Evolutionary conservation across 2,113 vertebrate species (phyloP).

Genomic region (Plectropomus leopardus): DNA sequence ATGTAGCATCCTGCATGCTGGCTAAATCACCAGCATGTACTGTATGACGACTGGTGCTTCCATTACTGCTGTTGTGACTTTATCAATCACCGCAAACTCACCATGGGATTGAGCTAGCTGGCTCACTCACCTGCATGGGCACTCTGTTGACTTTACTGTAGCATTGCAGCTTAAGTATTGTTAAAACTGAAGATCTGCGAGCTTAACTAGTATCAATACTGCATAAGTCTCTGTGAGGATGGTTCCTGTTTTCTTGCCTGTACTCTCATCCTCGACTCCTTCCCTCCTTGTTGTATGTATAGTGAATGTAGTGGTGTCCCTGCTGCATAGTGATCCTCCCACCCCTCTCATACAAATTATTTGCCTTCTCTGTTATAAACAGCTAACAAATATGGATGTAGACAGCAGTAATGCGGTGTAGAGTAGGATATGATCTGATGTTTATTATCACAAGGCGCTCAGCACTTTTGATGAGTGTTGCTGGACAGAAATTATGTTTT

Average conservation of each 20-base stretch:
- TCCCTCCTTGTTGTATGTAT: neutral
- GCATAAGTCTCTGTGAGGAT: neutral
- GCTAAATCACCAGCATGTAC: constrained; percentile 5
- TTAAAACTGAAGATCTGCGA: neutral
- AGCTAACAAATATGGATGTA: neutral
- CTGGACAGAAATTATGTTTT: no score
- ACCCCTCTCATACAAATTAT: neutral
- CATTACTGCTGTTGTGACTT: neutral
- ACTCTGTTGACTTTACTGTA: neutral
- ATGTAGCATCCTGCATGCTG: neutral
- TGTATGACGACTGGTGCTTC: constrained; percentile 31
- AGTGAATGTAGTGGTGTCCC: neutral
- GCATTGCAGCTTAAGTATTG: neutral
- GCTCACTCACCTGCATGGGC: constrained; percentile 22
- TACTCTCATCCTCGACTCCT: neutral
- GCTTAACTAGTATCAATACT: neutral
- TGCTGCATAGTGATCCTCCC: neutral
- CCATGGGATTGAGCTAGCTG: constrained; percentile 12
- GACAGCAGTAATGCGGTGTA: neutral
- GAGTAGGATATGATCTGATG: neutral
- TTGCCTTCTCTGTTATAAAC: neutral
- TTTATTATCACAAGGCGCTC: neutral
- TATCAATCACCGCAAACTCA: constrained; percentile 6
- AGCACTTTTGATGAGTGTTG: no score
- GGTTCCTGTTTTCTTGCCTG: neutral